A percentile compares a stretch with the other conserved stretches of the same genome.
These are phyloP conservation scores for Mus minutoides DNA, from an alignment of 2,797 vertebrate species.

Conservation along the genomic window DNA sequence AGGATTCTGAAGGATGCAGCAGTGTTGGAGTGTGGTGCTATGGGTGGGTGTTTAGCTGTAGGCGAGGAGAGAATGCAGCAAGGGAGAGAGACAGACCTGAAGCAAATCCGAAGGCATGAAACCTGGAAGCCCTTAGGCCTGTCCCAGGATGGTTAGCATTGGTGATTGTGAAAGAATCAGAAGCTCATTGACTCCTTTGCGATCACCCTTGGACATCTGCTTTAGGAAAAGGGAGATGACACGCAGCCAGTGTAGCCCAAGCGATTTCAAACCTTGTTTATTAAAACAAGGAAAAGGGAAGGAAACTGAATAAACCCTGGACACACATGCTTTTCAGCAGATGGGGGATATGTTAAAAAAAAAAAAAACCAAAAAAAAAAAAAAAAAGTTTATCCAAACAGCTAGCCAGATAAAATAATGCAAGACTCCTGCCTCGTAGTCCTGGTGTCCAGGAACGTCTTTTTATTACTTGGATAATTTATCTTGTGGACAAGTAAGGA, in stretches of 20 bases:
- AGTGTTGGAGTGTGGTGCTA: too few species aligned
- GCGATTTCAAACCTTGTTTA: background rate
- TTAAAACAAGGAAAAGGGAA: background rate
- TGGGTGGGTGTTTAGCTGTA: background rate
- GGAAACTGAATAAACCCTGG: constrained; percentile 4
- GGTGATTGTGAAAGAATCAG: background rate
- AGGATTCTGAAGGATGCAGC: background rate
- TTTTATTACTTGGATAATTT: constrained; percentile 43
- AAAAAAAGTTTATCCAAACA: background rate
- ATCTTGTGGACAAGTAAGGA: background rate
- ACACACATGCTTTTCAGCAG: background rate
- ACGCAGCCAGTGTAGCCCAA: background rate
- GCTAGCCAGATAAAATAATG: constrained; percentile 27
- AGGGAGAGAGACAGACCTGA: background rate
- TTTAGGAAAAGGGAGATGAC: constrained; percentile 42
- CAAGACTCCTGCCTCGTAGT: background rate
- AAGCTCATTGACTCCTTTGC: background rate
- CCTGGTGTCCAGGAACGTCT: constrained; percentile 23
- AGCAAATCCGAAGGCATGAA: background rate
- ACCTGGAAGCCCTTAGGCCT: background rate
- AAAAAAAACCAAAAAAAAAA: background rate
- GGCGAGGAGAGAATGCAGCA: background rate
- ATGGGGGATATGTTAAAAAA: background rate
- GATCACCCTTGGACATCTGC: constrained; percentile 24
- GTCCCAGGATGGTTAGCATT: background rate